Evolutionary conservation across 1,140 invertebrate genomes (phyloP), one percentile per base, ranked within the genome.

Genomic region (Apis cerana): DNA sequence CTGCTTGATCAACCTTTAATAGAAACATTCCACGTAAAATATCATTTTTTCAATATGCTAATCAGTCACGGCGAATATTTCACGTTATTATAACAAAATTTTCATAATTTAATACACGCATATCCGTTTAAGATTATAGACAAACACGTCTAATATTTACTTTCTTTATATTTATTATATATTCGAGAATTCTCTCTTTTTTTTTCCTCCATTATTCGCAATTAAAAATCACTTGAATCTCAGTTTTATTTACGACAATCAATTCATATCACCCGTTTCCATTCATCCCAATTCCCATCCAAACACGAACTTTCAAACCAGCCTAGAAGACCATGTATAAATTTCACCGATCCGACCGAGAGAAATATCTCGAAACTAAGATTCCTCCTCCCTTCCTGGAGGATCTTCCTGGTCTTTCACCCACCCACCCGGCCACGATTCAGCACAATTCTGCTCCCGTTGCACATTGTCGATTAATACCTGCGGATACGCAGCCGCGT

Each of bases 401-500:
- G 21, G 33, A 65, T 65, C 19, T 33, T 11, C 43, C 5, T 48
- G 10, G n/a, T 58, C 70, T 59, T 75, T 80, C 27, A 65, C 56
- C 58, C 50, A 5, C 7, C 23, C 54, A 50, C 56, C 23, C 12
- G 7, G 4, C 43, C 56, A 48, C 58, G 23, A 71, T 58, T 71
- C 71, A 43, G 33, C 56, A 71, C 77, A 43, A 33, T 33, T 9
- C 19, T 80, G 83, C 58, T 88, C 54, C 68, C 81, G 74, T 68
- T 84, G 75, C 75, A 85, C 67, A 84, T 85, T 64, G 80, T 69
- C 86, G 84, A 91, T 92, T 91, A 91, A 91, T 92, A 92, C 90
- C 89, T 90, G 89, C 85, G 87, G 86, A 91, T 90, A 85, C 84
- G 88, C 82, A 21, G 19, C 70, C 54, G 88, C 75, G 83, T 93